phyloP scores from a whole-genome alignment of 2,113 vertebrate genomes.

The Eublepharis macularius region DNA sequence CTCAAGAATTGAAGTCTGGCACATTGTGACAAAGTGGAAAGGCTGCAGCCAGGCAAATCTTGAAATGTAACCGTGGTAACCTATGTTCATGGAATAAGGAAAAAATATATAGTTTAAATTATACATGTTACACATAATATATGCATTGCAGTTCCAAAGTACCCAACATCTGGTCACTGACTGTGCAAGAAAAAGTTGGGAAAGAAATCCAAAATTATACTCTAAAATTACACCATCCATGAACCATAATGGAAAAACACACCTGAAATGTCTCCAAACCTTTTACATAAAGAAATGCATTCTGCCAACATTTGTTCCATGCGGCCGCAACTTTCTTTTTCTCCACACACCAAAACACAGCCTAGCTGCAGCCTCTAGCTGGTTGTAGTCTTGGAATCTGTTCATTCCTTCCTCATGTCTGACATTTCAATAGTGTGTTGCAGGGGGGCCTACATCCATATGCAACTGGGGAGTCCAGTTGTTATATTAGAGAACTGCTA shows the following conservation, averaged over 20 bases:
- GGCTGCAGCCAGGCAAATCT: constrained; percentile 82
- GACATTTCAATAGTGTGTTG: too few relatives aligned
- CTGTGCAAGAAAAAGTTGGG: not conserved
- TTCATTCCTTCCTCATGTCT: not conserved
- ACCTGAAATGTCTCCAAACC: not conserved
- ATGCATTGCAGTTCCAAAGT: not conserved
- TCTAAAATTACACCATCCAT: not conserved
- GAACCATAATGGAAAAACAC: not conserved
- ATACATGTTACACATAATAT: not conserved
- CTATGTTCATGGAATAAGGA: constrained; percentile 67
- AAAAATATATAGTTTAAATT: constrained; percentile 22
- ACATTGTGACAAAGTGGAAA: constrained; percentile 84
- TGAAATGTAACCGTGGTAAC: constrained; percentile 83
- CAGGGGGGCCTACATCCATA: not conserved
- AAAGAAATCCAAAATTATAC: not conserved
- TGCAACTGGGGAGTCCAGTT: not conserved
- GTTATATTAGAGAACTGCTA: too few relatives aligned
- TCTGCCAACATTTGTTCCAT: not conserved
- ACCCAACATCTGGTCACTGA: not conserved
- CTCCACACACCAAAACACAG: not conserved
- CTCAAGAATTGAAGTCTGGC: constrained; percentile 80
- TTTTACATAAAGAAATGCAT: not conserved
- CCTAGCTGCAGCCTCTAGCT: not conserved
- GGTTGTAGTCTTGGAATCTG: not conserved
- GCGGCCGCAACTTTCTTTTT: not conserved